Conservation (phyloP, 2,888 invertebrate genomes). For the Athalia cordata region DNA sequence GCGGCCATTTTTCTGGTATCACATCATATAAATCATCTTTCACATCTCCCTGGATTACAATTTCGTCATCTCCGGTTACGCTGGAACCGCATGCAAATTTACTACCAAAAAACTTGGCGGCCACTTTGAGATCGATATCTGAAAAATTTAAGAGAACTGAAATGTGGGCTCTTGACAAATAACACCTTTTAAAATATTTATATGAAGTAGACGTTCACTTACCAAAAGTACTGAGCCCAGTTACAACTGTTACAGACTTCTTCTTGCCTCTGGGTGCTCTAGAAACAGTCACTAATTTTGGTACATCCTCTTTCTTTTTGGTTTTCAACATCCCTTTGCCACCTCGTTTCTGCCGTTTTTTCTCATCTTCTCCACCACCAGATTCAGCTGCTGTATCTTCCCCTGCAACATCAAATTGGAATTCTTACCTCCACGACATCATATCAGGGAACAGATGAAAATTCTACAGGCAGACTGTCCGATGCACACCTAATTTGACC, state of each 20-base stretch:
- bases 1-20: conserved; percentile 98
- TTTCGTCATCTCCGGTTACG: conserved; percentile 98
- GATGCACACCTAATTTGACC: conserved; percentile 81
- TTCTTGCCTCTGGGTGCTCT: conserved; percentile 97
- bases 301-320: conserved; percentile 94
- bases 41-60: conserved; percentile 99
- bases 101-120: conserved; percentile 97
- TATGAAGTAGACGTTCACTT: conserved; percentile 52
- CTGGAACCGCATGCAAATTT: conserved; percentile 99
- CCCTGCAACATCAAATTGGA: neutral
- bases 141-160: conserved; percentile 59
- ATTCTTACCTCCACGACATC: too few species aligned
- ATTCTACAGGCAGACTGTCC: neutral
- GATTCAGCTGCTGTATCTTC: conserved; percentile 78
- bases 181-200: conserved; percentile 2
- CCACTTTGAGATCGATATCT: conserved; percentile 98
- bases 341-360: conserved; percentile 96
- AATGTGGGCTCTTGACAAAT: neutral
- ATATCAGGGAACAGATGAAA: neutral
- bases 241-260: conserved; percentile 98
- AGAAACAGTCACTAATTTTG: conserved; percentile 89
- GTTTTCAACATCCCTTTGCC: conserved; percentile 97
- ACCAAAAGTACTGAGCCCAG: conserved; percentile 96
- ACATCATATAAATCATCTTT: conserved; percentile 99
- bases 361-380: conserved; percentile 91